These are phyloP conservation scores for Perithous albicinctus DNA, from an alignment of 2,888 invertebrate genomes.

Conservation along the genomic window DNA sequence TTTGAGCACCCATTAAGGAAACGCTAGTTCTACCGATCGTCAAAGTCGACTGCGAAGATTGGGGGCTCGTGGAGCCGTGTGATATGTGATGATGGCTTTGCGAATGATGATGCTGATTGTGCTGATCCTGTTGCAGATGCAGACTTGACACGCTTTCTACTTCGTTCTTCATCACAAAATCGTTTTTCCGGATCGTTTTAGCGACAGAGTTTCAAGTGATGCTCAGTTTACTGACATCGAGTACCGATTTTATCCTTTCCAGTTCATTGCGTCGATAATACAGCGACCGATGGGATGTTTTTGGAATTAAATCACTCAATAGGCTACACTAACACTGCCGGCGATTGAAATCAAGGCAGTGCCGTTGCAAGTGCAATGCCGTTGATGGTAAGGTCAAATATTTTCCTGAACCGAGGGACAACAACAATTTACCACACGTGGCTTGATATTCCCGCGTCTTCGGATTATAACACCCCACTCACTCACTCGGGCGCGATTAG, in stretches of 20 bases:
- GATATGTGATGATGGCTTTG: slow-evolving; percentile 54
- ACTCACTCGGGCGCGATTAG: slow-evolving; percentile 15
- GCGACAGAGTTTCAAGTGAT: neutral
- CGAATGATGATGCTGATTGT: slow-evolving; percentile 57
- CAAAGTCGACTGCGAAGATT: slow-evolving; percentile 26
- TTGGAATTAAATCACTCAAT: neutral
- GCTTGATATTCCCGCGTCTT: neutral
- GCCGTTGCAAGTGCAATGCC: too few species aligned
- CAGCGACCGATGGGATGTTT: neutral
- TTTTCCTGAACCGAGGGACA: slow-evolving; percentile 20
- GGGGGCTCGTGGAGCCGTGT: slow-evolving; percentile 39
- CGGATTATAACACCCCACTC: neutral
- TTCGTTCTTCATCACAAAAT: slow-evolving; percentile 80
- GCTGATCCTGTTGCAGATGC: slow-evolving; percentile 70
- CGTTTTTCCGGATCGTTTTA: neutral
- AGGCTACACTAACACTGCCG: neutral
- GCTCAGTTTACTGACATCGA: slow-evolving; percentile 4
- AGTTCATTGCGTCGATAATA: neutral
- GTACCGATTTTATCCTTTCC: neutral
- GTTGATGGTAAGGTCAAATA: slow-evolving; percentile 18
- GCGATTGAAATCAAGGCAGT: neutral
- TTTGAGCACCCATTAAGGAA: slow-evolving; percentile 56
- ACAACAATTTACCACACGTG: neutral
- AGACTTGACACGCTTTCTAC: slow-evolving; percentile 71
- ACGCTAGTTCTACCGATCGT: slow-evolving; percentile 57